Evolutionary conservation across 2,888 invertebrate species (phyloP).

Genomic region (Trichacis sp.): DNA sequence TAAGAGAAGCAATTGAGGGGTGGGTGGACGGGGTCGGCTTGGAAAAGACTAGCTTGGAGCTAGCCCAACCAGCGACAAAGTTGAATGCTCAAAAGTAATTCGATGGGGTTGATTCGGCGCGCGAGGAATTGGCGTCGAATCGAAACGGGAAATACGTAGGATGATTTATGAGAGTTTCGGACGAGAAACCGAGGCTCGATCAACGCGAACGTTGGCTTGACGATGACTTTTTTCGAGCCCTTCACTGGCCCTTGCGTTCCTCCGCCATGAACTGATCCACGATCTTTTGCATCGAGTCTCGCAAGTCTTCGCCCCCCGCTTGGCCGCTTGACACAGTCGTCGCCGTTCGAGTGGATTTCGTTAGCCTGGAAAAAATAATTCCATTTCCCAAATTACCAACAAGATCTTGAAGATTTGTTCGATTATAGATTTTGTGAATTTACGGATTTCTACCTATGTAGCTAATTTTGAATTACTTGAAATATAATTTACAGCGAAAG

Average conservation of each 20-base stretch:
- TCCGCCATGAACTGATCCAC: constrained; percentile 72
- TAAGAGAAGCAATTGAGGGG: constrained; percentile 41
- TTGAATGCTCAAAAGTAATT: constrained; percentile 18
- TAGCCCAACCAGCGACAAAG: constrained; percentile 60
- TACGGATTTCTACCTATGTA: not conserved
- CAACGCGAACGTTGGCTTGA: constrained; percentile 21
- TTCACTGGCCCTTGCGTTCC: constrained; percentile 70
- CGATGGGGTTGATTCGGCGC: not conserved
- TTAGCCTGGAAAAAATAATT: constrained; percentile 70
- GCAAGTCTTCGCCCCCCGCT: constrained; percentile 63
- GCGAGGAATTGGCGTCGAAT: constrained; percentile 46
- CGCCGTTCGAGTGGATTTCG: constrained; percentile 70
- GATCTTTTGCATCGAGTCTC: constrained; percentile 71
- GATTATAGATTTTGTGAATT: too few species aligned
- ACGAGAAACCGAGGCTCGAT: constrained; percentile 11
- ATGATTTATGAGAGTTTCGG: too few species aligned
- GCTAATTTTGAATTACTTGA: too few species aligned
- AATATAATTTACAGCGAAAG: too few species aligned
- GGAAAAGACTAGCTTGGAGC: constrained; percentile 62
- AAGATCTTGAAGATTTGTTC: too few species aligned
- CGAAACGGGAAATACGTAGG: constrained; percentile 5
- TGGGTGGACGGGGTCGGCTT: constrained; percentile 63
- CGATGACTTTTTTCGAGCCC: not conserved
- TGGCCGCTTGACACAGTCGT: constrained; percentile 63
- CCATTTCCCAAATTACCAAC: too few species aligned